A percentile compares a stretch with the other conserved stretches of the same genome.
Evolutionary conservation across 2,113 vertebrate species (phyloP).

Genomic region (Pygoscelis antarcticus): DNA sequence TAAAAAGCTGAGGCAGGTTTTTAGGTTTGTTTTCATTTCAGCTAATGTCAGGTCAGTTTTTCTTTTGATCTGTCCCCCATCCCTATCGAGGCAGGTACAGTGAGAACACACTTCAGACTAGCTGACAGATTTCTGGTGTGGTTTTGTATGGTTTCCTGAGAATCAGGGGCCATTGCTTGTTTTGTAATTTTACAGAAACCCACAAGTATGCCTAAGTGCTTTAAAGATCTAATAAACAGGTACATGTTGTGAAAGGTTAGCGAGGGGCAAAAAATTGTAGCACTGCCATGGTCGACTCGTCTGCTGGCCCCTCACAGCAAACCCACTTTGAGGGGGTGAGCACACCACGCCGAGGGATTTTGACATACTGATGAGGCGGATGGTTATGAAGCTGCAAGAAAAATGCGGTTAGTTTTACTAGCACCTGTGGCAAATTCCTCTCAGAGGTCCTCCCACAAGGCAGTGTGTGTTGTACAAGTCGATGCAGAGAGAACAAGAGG

Average conservation of each 20-base stretch:
- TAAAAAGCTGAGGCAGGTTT: not conserved
- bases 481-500: not conserved
- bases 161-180: slow-evolving; percentile 34
- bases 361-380: not conserved
- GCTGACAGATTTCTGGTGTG: slow-evolving; percentile 22
- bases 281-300: fast-evolving
- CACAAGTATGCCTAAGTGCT: not conserved
- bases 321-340: not conserved
- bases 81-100: not conserved
- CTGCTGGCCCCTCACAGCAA: not conserved
- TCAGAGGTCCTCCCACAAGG: slow-evolving; percentile 36
- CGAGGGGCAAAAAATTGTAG: fast-evolving
- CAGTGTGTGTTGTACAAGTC: not conserved
- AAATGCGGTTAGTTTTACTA: not conserved
- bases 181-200: slow-evolving; percentile 47
- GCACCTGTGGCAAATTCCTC: slow-evolving; percentile 28
- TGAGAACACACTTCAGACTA: not conserved
- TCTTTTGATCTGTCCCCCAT: not conserved
- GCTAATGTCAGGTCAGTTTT: not conserved
- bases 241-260: not conserved
- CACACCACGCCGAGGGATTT: fast-evolving
- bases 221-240: slow-evolving; percentile 21
- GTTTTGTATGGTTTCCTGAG: slow-evolving; percentile 55
- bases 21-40: not conserved
- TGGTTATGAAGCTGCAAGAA: not conserved